phyloP scores from a whole-genome alignment of 2,888 invertebrate species.

The Hoplodrina blanda region DNA sequence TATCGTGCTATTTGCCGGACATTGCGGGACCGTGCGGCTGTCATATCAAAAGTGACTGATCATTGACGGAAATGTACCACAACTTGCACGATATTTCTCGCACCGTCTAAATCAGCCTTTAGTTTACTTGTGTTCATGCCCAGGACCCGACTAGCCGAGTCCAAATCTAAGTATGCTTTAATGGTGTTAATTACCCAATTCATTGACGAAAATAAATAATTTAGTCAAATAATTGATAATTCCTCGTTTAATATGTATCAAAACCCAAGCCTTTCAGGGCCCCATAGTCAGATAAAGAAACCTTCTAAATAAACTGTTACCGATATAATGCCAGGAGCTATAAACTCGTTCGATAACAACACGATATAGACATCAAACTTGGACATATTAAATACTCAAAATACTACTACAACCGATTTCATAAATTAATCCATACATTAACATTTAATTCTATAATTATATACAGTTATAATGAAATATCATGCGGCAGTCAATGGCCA shows the following conservation, averaged over 20 bases:
- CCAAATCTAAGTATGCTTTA: no score
- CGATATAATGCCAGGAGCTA: conserved; percentile 19
- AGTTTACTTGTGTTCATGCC: no score
- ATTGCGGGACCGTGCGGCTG: no score
- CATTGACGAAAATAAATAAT: no score
- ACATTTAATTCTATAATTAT: conserved; percentile 47
- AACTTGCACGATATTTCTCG: no score
- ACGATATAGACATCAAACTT: conserved; percentile 26
- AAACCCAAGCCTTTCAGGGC: conserved; percentile 19
- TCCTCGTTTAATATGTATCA: not conserved
- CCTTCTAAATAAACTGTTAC: not conserved
- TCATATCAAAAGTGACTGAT: no score
- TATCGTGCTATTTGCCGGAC: no score
- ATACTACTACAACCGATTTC: conserved; percentile 39
- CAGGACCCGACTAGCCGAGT: no score
- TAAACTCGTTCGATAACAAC: conserved; percentile 4
- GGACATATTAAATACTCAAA: conserved; percentile 37
- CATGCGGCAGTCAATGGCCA: conserved; percentile 35
- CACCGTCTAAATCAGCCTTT: no score
- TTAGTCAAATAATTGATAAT: not conserved
- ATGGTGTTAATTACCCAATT: no score
- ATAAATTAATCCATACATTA: conserved; percentile 32
- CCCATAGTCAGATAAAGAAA: conserved; percentile 14
- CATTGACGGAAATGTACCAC: no score
- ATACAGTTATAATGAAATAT: conserved; percentile 52